Base-by-base conservation (phyloP, 2,888 invertebrate species). In the Poecilus cupreus region DNA sequence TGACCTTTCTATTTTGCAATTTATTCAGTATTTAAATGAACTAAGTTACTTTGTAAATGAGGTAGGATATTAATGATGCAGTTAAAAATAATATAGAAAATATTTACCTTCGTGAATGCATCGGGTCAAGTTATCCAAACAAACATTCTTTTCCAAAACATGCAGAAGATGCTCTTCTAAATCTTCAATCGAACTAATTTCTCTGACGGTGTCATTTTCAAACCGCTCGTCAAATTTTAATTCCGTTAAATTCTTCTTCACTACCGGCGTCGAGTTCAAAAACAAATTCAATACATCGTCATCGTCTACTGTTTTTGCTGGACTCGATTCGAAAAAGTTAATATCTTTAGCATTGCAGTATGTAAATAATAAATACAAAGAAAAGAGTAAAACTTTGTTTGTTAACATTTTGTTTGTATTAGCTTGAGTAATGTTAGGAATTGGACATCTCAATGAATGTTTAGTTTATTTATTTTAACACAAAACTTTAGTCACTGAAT, bases 101-200 rank as follows among this genome's bases (percentile, higher is more conserved):
- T 10, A 1, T 11, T 60, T 84, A 88, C 88, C 87, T 85, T 86
- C 83, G 70, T 86, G 83, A 72, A 85, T 84, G 82, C 88, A 88
- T 68, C 85, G 84, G 3, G 86, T 86, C 16, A 87, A 78, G 84
- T 88, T 87, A 68, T 85, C 84, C 84, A 87, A 82, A 82, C 88
- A 88, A 20, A 83, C 54, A 83, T 85, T 87, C 13, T 87, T 87
- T 60, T 84, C 72, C n/a, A 39, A 20, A 54, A 80, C 49, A 13
- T 72, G 37, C 57, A 37, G 37, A 72, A 80, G 13, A 22, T 80
- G 85, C 74, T 85, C 83, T 32, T 86, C 74, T 2, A 37, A 11
- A 13, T 81, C 76, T 39, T 75, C 75, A 64, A 75, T 43, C 0
- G 75, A 76, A 13, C 10, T 60, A 8, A 39, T 8, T 32, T 39